Evolutionary conservation across 2,888 invertebrate species (phyloP), one percentile per base, ranked within the genome.

Genomic region (Mesodorylaimus sp.): DNA sequence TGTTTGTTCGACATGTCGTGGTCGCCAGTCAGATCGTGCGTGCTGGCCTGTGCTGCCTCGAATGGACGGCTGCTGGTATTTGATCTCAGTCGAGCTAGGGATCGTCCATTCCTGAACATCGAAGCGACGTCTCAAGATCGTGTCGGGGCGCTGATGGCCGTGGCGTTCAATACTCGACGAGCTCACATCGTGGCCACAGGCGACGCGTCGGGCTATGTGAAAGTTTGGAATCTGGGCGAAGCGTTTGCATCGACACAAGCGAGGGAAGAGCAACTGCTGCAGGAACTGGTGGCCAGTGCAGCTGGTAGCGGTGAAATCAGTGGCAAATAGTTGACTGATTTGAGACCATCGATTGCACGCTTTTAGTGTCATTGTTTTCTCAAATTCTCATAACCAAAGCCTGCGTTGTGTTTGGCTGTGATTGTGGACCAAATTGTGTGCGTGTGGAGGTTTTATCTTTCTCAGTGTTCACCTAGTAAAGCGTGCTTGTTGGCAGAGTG

Each of bases 171-270:
- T 26, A 3, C 7, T 7, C 5, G 5, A 21, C 5, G 25, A 24
- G 27, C 48, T 19, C 26, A 41, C 2, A 7, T 48, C 3, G 24
- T 48, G 43, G 48, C 43, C 21, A 43, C 26, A 5, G 48, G 24
- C 16, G 48, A 48, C 27, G 3, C 48, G 2, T 3, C 3, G 2
- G 48, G 42, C 5, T n/a, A 23, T 3, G 19, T 48, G 28, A 43
- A 43, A 19, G 25, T 48, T 2, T 48, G 48, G 48, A 2, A 27
- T 5, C 43, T 48, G 24, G 48, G 48, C 16, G 28, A 41, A 25
- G n/a, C 13, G 10, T 48, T 42, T 23, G 43, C 3, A 16, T 42
- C 48, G 5, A 27, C 13, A 25, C 7, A 16, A 3, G 13, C 27
- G 3, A 26, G 23, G 7, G 48, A 48, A 27, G 48, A 48, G 21